Base-by-base conservation (phyloP, 1,140 invertebrate species). In the Sipha flava region DNA sequence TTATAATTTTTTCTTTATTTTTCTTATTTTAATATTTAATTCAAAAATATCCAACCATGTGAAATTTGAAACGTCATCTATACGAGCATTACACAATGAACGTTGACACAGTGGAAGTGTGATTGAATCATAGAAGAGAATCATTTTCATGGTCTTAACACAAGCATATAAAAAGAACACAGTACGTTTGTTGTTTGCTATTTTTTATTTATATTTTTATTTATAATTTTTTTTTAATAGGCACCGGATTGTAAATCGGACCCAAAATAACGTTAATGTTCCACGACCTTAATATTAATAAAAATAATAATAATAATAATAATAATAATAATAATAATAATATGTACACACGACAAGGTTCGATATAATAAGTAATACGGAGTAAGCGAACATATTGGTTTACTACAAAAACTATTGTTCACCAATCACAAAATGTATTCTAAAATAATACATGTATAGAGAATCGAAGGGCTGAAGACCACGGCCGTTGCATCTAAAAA, bases 231-330 rank as follows among this genome's bases (percentile, higher is more conserved):
- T 47, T 70, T 70, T 70, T 31, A 5, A 70, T 43, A 31, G 66
- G 23, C 12, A 43, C 23, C 40, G 3, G 37, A 43, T 70, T 47
- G 16, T 59, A 57, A 59, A 26, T 57, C 21, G 34, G 73, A 21
- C 23, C 72, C 21, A 12, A 52, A 16, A 77, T 77, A 77, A 77
- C 49, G 73, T 77, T 77, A 77, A 77, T 77, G 14, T 59, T 59
- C 73, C 73, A 77, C 52, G 73, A 77, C 73, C 73, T 77, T 77
- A 77, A 77, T 37, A 43, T 12, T 75, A 75, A 57, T 73, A 37
- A 57, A 57, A 57, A 57, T 75, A 57, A 75, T 75, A 57, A 57
- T 75, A 54, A 75, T 70, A 73, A 73, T 70, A 43, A 40, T 45
- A 73, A 73, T 73, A 52, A 73, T 52, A 57, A 57, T 75, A 77